Conservation (phyloP, 2,113 vertebrate genomes). For the Myotis lucifugus region DNA sequence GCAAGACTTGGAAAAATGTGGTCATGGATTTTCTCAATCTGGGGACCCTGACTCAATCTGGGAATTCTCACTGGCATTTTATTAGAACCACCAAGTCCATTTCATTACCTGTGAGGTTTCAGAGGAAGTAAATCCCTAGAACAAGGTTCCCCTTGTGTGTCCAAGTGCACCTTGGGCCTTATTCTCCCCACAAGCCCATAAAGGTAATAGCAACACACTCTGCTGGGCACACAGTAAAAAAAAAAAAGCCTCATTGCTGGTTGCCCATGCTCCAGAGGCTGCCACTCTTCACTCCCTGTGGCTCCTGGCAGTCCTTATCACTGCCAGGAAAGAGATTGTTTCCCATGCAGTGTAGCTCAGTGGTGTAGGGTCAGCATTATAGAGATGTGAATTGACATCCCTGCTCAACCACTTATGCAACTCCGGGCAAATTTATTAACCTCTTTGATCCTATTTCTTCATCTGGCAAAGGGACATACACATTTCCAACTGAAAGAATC, state of each 20-base stretch:
- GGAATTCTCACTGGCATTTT: conserved; percentile 40
- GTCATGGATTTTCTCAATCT: conserved; percentile 44
- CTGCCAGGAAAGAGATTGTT: not conserved
- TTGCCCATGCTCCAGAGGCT: not conserved
- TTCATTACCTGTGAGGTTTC: conserved; percentile 57
- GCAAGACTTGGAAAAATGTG: conserved; percentile 47
- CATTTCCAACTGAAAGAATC: not conserved
- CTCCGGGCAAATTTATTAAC: not conserved
- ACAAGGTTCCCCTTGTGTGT: not conserved
- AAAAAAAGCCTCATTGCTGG: not conserved
- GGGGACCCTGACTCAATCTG: conserved; percentile 18
- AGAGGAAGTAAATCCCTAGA: not conserved
- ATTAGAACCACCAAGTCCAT: conserved; percentile 19
- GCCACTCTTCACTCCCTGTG: not conserved
- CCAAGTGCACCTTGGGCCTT: not conserved
- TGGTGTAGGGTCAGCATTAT: not conserved
- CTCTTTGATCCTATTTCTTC: not conserved
- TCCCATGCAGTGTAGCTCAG: not conserved
- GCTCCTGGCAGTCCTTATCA: not conserved
- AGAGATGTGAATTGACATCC: not conserved
- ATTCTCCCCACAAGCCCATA: conserved; percentile 2
- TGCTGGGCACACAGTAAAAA: not conserved
- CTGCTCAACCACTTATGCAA: not conserved
- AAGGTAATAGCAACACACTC: not conserved
- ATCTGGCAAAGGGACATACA: not conserved